Percentiles rank a stretch among this genome's conserved stretches.
Conservation (phyloP, 2,797 vertebrate species). For the Periparus ater region DNA sequence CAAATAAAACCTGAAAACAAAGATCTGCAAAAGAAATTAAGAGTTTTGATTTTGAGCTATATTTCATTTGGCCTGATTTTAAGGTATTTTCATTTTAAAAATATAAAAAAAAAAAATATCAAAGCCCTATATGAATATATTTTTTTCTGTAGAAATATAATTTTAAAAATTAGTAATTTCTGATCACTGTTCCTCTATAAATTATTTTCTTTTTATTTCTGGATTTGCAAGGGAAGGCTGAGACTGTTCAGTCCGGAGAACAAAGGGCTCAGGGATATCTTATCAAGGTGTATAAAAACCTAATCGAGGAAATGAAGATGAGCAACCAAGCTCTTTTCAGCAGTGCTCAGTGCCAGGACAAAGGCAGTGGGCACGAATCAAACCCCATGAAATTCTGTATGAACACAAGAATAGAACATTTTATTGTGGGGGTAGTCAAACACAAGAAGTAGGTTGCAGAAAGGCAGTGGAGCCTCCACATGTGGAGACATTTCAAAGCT, state of each 20-base stretch:
- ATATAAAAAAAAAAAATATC: neutral
- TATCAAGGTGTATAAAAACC: neutral
- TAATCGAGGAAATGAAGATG: neutral
- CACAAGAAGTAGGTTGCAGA: neutral
- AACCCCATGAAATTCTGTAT: neutral
- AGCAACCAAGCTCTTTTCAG: neutral
- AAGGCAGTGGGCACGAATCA: neutral
- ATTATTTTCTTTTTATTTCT: neutral
- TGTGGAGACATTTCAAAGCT: neutral
- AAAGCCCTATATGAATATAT: neutral
- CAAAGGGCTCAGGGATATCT: neutral
- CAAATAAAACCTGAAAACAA: neutral
- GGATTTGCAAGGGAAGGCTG: neutral
- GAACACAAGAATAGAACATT: neutral
- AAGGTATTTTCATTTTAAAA: neutral
- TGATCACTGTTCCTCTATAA: neutral
- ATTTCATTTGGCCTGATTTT: neutral
- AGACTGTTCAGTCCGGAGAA: neutral
- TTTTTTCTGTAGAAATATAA: neutral
- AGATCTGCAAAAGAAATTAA: neutral
- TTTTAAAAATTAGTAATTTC: neutral
- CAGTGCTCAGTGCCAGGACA: neutral
- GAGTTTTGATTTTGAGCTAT: neutral
- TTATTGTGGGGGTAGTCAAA: neutral
- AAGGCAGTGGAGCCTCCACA: neutral